These are phyloP conservation scores for Zaprionus vittiger DNA, from an alignment of 1,140 invertebrate species.

Conservation along the genomic window DNA sequence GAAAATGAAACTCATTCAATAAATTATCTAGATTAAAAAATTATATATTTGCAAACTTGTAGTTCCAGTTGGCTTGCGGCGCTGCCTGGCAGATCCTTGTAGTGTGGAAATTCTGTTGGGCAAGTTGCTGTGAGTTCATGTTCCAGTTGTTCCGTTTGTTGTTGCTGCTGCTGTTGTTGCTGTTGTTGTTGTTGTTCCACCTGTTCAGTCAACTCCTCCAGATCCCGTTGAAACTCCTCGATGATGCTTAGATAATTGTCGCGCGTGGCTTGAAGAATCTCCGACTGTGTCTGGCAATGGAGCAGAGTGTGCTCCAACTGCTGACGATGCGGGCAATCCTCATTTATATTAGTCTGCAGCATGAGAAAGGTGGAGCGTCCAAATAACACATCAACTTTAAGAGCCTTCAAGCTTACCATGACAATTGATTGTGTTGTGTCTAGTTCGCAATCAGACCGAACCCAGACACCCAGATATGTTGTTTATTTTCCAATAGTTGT, in stretches of 20 bases:
- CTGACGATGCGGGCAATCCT: constrained; percentile 68
- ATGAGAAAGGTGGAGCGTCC: not conserved
- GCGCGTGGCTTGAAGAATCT: constrained; percentile 58
- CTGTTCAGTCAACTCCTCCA: constrained; percentile 51
- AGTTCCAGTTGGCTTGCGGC: constrained; percentile 42
- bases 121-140: not conserved
- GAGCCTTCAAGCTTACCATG: constrained; percentile 59
- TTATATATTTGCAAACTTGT: constrained; percentile 37
- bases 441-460: constrained; percentile 28
- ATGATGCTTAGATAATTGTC: constrained; percentile 57
- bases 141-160: not conserved
- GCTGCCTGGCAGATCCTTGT: not conserved
- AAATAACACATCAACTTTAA: constrained; percentile 1
- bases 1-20: no score
- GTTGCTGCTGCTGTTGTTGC: constrained; percentile 33
- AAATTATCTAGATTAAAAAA: no score
- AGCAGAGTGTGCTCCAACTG: constrained; percentile 69
- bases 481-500: constrained; percentile 29
- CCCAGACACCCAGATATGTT: constrained; percentile 28
- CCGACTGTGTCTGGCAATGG: constrained; percentile 62
- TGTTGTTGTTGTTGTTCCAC: constrained; percentile 65
- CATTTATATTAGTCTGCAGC: constrained; percentile 38
- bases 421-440: constrained; percentile 26
- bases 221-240: constrained; percentile 56
- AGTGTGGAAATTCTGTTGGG: not conserved